Percentiles rank a stretch among this genome's conserved stretches.
These are phyloP conservation scores for Bergia sp. DNA, from an alignment of 92 coral and sea anemone genomes.

Conservation along the genomic window DNA sequence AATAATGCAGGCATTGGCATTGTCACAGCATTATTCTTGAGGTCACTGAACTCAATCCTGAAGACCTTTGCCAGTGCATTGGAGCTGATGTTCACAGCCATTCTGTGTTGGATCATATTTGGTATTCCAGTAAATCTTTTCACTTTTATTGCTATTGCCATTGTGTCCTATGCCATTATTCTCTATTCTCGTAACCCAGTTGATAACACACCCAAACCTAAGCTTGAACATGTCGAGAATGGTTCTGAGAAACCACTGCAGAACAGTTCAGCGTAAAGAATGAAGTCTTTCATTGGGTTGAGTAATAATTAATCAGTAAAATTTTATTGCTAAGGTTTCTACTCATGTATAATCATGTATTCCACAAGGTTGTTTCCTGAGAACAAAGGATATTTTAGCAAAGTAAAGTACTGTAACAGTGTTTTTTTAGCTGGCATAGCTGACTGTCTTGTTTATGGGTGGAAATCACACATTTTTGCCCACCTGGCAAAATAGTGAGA, in stretches of 20 bases:
- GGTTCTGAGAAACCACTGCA: neutral
- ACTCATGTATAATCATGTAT: too few relatives aligned
- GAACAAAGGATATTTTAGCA: too few relatives aligned
- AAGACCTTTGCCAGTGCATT: conserved; percentile 98
- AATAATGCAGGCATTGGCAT: conserved; percentile 96
- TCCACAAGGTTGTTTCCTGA: too few relatives aligned
- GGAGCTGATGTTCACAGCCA: conserved; percentile 96
- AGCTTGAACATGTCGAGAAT: conserved; percentile 22
- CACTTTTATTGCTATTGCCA: conserved; percentile 85
- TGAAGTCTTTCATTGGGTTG: neutral
- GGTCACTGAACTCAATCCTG: conserved; percentile 88
- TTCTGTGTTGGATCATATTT: conserved; percentile 91
- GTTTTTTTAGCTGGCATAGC: too few relatives aligned
- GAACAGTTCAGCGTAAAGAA: neutral
- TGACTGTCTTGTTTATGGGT: too few relatives aligned
- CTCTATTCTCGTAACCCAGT: conserved; percentile 94
- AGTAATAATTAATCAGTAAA: too few relatives aligned
- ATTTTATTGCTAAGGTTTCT: too few relatives aligned
- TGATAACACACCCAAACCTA: conserved; percentile 79
- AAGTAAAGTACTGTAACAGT: too few relatives aligned
- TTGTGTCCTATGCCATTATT: conserved; percentile 88
- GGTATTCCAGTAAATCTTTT: conserved; percentile 93
- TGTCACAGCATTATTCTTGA: conserved; percentile 89
- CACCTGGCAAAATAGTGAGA: too few relatives aligned
- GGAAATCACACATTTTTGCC: too few relatives aligned